Conservation (phyloP, 2,113 vertebrate species). For the Psittacara wagleri region DNA sequence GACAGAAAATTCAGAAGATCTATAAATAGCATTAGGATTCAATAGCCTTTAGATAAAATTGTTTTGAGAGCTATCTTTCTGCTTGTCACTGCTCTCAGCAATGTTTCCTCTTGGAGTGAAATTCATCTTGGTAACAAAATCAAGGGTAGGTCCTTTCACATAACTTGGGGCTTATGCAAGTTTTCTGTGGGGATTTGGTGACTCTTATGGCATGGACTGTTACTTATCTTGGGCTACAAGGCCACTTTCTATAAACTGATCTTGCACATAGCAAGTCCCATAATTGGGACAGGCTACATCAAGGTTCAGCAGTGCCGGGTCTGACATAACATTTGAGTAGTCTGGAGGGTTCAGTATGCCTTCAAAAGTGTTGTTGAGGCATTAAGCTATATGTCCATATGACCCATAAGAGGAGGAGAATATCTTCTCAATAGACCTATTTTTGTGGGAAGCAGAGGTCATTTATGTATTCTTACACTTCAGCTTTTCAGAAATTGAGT, state of each 20-base stretch:
- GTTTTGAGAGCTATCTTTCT: neutral
- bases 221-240: neutral
- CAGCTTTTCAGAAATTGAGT: neutral
- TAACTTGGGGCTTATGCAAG: neutral
- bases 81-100: neutral
- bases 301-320: neutral
- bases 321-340: neutral
- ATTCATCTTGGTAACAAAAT: neutral
- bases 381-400: neutral
- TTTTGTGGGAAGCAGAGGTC: neutral
- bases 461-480: neutral
- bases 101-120: neutral
- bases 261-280: accelerated
- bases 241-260: neutral
- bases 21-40: neutral
- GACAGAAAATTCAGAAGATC: neutral
- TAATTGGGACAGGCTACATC: neutral
- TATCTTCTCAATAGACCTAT: neutral
- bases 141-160: neutral
- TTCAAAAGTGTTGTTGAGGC: neutral
- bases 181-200: neutral
- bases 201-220: neutral
- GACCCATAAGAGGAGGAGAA: neutral
- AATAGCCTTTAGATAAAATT: neutral
- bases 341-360: neutral